Evolutionary conservation across 1,140 invertebrate genomes (phyloP), one percentile per base, ranked within the genome.

Genomic region (Trichonephila inaurata): DNA sequence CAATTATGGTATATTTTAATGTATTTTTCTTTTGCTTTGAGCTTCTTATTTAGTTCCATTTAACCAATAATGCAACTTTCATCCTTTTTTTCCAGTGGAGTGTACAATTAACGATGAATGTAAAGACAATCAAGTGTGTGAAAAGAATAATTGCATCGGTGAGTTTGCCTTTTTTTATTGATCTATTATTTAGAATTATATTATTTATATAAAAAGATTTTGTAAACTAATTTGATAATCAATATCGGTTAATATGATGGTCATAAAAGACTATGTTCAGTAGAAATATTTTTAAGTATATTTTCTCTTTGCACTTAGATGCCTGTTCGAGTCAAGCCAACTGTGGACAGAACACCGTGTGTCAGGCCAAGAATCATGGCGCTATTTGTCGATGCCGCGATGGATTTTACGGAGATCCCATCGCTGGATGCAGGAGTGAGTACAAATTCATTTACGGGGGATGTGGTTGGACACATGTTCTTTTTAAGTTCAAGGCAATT

Each of bases 71-170:
- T 44, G 6, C 12, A 18, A 18, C 10, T 18, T 16, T 21, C 4
- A 7, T 82, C 2, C 0, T 88, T 24, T 44, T 69, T 58, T 89
- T 94, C 0, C 21, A 94, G 98, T 97, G 62, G 97, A 98, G 95
- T 99, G 98, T 95, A 97, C 97, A 89, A 96, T 97, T 0, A 97
- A 98, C 95, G 96, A 96, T 1, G 98, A 98, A 94, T 98, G 98
- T 95, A 97, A 98, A 1, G 96, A 96, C 19, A 97, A 97, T 62
- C 97, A 97, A 95, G 97, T 98, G 8, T 99, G 98, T 95, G 94
- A 91, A 61, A 93, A 94, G 64, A 94, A 95, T 83, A 94, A 94
- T 16, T 95, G 94, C 61, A 92, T 95, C 44, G 94, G 94, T 94
- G 66, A 90, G 93, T 44, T 85, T 21, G n/a, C 2, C 8, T 6